Base-by-base conservation (phyloP, 2,888 invertebrate species). In the Gandaritis pyraliata region DNA sequence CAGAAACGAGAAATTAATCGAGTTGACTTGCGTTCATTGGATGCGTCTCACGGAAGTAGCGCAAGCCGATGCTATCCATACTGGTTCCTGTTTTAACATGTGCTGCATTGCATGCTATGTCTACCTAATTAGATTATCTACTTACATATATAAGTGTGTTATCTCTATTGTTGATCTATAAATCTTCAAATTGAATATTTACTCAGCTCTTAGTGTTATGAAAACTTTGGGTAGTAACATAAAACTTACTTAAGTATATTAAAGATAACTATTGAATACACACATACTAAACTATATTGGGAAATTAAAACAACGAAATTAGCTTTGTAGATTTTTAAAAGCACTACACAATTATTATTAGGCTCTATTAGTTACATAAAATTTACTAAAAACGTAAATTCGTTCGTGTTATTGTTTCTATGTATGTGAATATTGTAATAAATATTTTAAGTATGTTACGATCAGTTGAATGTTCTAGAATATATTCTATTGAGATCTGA, bases 1-100 rank as follows among this genome's bases (percentile, higher is more conserved):
- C 78, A 75, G 70, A 68, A 62, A 61, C 56, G 64, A 68, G 65
- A 67, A 65, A 66, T 63, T 64, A 57, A 63, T 64, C 54, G 61
- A 58, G 60, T 49, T 43, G 10, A 16, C 16, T 16, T 43, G 57
- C 33, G 59, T 49, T 23, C 38, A 45, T 45, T 45, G 47, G 53
- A 33, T 18, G 50, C 13, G 52, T 45, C 62, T 59, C 58, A 36
- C 45, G 67, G 64, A 63, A 64, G 8, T 58, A 50, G 12, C 41
- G 60, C 50, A 54, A 51, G 4, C 45, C 48, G 63, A 61, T 56
- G 56, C 47, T 58, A 45, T 60, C 51, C 57, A 10, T 29, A 57
- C 56, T 39, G 43, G 59, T 56, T 38, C 59, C 63, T 63, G 60
- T 58, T 60, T 55, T 63, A 55, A 41, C 50, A 63, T 58, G 33